These are phyloP conservation scores for Vesta saturnalis DNA, from an alignment of 2,888 invertebrate genomes.

Conservation along the genomic window DNA sequence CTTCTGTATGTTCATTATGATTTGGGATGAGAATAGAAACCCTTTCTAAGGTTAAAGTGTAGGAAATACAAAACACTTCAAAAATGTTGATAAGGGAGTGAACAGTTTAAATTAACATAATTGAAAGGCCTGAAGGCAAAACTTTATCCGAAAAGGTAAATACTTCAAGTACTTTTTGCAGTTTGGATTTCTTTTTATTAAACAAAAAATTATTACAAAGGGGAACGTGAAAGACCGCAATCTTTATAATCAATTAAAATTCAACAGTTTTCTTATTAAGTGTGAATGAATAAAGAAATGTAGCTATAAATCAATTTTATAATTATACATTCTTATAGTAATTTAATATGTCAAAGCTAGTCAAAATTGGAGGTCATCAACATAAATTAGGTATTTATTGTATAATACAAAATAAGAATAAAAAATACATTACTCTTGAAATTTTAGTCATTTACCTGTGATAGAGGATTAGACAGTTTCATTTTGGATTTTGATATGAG, in stretches of 20 bases:
- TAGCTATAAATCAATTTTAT: background rate
- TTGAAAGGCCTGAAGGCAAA: no score
- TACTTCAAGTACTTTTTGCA: background rate
- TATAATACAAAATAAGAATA: background rate
- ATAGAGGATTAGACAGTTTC: background rate
- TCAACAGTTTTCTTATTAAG: background rate
- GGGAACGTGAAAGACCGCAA: no score
- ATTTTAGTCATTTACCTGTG: background rate
- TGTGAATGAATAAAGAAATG: background rate
- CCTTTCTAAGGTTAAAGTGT: no score
- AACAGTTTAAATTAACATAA: no score
- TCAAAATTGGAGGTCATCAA: slow-evolving; percentile 11
- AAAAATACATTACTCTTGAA: background rate
- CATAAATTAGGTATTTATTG: background rate
- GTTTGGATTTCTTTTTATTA: background rate
- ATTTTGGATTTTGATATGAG: background rate
- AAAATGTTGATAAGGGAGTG: no score
- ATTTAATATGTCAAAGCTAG: slow-evolving; percentile 4
- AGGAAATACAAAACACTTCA: no score
- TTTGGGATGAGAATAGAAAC: no score
- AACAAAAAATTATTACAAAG: background rate
- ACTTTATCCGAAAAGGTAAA: background rate
- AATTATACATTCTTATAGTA: background rate
- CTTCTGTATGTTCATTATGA: no score
- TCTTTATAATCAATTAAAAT: no score